Base-by-base conservation (phyloP, 2,888 invertebrate species). In the Matsumyia berberina region DNA sequence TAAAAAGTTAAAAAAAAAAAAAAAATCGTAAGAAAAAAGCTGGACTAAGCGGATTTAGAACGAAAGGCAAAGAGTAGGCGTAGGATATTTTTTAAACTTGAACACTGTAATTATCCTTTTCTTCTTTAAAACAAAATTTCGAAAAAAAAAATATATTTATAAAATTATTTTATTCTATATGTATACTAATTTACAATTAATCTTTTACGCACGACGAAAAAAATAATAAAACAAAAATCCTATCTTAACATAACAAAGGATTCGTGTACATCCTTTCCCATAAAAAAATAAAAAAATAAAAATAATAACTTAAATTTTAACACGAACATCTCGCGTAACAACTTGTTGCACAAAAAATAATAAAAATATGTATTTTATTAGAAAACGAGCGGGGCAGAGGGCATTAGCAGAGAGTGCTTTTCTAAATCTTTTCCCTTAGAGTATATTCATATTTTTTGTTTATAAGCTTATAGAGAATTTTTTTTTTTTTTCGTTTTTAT, bases 271-370 rank as follows among this genome's bases (percentile, higher is more conserved):
- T 83, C 79, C 83, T 69, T 79, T 73, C 67, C 49, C 77, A 60
- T 72, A 55, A 67, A 49, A 74, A 66, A 49, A 31, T n/a, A 39
- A 33, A 69, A 37, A 51, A 55, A 58, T 70, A 60, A 70, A 62
- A 29, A 51, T 15, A 78, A 79, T 83, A 83, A 83, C 83, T 83
- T 83, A 78, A 58, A 46, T 15, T 60, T 78, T 72, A 83, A 73
- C 67, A 83, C 77, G 66, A 74, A 66, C 64, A 55, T 64, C 53
- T 37, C 33, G 64, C 42, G 58, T 79, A 67, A 83, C 83, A 83
- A 78, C 24, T 55, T 49, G 12, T 19, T 46, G 60, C 35, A 64
- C 31, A 64, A 57, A 72, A 53, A 24, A 64, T 8, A 57, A 39
- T 49, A 49, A 15, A 39, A 51, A 58, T 37, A 15, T 64, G 11